Base-by-base conservation (phyloP, 2,888 invertebrate species). In the Deilephila porcellus region DNA sequence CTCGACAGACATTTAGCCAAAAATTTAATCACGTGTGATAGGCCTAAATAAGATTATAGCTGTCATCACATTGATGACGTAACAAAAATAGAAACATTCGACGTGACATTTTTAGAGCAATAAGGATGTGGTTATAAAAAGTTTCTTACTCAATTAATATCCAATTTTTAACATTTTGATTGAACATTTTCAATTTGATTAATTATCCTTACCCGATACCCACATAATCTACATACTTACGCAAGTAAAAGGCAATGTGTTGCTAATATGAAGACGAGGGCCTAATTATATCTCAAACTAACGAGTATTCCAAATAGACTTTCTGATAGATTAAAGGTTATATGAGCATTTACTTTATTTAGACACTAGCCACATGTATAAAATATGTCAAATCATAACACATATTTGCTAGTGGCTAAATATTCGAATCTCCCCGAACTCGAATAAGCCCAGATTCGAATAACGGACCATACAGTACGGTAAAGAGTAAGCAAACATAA, bases 111-210 rank as follows among this genome's bases (percentile, higher is more conserved):
- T 67, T 63, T 67, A 17, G 0, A n/a, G 34, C 37, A 45, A 34
- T 34, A 53, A 53, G 19, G 53, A 64, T 20, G 3, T 11, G n/a
- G 32, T 0, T 11, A 37, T 37, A 2, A 37, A 11, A 11, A 14
- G 45, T 19, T 63, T 45, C 20, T 64, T 20, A 64, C 45, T 20
- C 25, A 52, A 14, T 60, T 60, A 60, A 29, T 0, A 60, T 60
- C 14, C 1, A 5, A 25, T 60, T 67, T 67, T 67, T 67, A 25
- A 52, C 52, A 52, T 73, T 75, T 75, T 74, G 59, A 74, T 74
- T 25, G n/a, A 72, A 74, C 70, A 71, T 73, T 74, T 71, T 71
- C 45, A 67, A 67, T 67, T 67, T 52, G 25, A 52, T 67, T 67
- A 67, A 67, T 67, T 52, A 67, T 67, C 25, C 67, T 52, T 52